Percentiles rank a stretch among this genome's conserved stretches.
Evolutionary conservation across 1,140 invertebrate genomes (phyloP).

Genomic region (Palaemon carinicauda): DNA sequence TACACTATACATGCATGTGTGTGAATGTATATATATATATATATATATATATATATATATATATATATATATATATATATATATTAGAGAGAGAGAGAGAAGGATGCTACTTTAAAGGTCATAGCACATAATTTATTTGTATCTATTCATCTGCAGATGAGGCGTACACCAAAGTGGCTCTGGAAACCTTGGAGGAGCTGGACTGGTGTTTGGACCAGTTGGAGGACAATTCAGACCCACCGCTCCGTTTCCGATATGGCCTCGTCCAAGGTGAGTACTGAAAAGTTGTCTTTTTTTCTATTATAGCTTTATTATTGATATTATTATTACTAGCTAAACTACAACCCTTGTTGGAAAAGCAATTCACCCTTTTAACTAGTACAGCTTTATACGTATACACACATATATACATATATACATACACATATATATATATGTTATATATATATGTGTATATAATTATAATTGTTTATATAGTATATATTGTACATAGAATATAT

Average conservation of each 20-base stretch:
- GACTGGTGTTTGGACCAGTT: slow-evolving; percentile 99
- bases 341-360: no score
- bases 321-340: no score
- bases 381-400: no score
- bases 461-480: no score
- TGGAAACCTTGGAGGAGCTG: slow-evolving; percentile 97
- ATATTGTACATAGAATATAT: no score
- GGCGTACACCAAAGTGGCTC: slow-evolving; percentile 87
- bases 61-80: slow-evolving; percentile 1
- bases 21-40: neutral
- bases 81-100: no score
- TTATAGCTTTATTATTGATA: neutral
- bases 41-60: neutral
- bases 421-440: no score
- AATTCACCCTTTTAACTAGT: no score
- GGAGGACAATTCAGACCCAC: slow-evolving; percentile 99
- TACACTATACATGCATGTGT: neutral
- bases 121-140: neutral
- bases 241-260: slow-evolving; percentile 99
- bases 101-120: no score
- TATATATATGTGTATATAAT: no score
- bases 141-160: slow-evolving; percentile 74
- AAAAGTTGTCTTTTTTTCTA: slow-evolving; percentile 1
- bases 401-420: no score
- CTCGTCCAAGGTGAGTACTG: slow-evolving; percentile 86